Conservation (phyloP, 2,113 vertebrate genomes). For the Prietella phreatophila region DNA sequence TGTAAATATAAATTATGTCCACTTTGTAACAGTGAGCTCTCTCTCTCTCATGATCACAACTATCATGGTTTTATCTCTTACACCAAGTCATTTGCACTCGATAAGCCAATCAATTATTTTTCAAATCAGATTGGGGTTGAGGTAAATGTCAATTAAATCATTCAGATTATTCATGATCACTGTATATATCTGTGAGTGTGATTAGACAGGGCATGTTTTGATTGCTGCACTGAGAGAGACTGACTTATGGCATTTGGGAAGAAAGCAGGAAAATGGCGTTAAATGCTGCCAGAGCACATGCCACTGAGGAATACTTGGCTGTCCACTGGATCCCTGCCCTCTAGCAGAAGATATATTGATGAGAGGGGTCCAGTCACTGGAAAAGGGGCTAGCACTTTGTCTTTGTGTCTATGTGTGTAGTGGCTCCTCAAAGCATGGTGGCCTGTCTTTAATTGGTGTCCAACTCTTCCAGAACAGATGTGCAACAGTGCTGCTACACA, state of each 20-base stretch:
- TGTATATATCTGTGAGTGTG: neutral
- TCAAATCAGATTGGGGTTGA: neutral
- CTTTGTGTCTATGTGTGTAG: conserved; percentile 57
- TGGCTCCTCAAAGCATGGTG: conserved; percentile 59
- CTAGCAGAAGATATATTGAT: conserved; percentile 69
- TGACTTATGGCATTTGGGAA: conserved; percentile 62
- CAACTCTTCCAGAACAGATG: conserved; percentile 37
- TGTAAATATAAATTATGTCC: conserved; percentile 41
- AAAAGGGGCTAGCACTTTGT: conserved; percentile 68
- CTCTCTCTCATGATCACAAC: neutral
- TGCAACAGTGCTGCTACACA: conserved; percentile 38
- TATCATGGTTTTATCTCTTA: conserved; percentile 16
- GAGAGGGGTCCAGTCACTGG: conserved; percentile 59
- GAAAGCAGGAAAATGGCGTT: conserved; percentile 50
- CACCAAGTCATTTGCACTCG: neutral
- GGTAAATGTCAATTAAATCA: neutral
- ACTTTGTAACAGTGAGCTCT: neutral
- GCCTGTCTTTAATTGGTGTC: conserved; percentile 65
- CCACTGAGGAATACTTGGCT: conserved; percentile 54
- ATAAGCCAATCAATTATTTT: neutral
- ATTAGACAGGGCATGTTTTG: conserved; percentile 1
- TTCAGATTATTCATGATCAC: neutral
- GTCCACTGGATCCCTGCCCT: conserved; percentile 55
- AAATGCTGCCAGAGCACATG: conserved; percentile 49
- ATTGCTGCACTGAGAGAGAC: conserved; percentile 27